Evolutionary conservation across 2,113 vertebrate species (phyloP), one percentile per base, ranked within the genome.

Genomic region (Hydrochoerus hydrochaeris): DNA sequence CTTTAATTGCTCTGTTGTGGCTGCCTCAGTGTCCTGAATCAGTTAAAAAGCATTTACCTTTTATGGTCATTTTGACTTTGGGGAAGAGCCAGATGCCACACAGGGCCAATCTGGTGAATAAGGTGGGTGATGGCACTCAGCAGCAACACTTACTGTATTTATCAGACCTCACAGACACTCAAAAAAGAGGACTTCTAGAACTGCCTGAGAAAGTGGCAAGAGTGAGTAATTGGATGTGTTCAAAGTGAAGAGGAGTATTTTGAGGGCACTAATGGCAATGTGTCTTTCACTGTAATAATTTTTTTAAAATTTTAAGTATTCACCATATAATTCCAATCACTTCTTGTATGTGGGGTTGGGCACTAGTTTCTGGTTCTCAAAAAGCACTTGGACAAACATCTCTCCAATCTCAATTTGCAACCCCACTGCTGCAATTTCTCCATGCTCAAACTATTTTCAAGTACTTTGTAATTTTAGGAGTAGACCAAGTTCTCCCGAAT

Each of bases 401-500:
- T 67, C 14, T 78, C 46, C 52, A 65, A 32, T 14, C 46, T 62
- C 41, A n/a, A 22, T 52, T 77, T 44, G 63, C 30, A 65, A 35
- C 46, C 19, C 13, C 24, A 30, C 28, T 32, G 6, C n/a, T 19
- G 65, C 38, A 44, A 17, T 17, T 80, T 95, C 80, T 90, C 69
- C 57, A 77, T 88, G 38, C 3, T 94, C 38, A 88, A 65, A 82
- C 85, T 83, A 17, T 90, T 88, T 41, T 92, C n/a, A 90, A 85
- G 16, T 75, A 41, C 41, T 73, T 57, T 87, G 9, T 35, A 95
- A 14, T 75, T 90, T 17, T 80, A 84, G 86, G 32, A 80, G 46
- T 49, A 93, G 44, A 85, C 20, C 19, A 77, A n/a, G 22, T 85
- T 90, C 54, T 84, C 35, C 92, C 16, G 84, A 32, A 85, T 69